These are phyloP conservation scores for Stomatorhinus ivindoensis DNA, from an alignment of 2,113 vertebrate species.

Conservation along the genomic window DNA sequence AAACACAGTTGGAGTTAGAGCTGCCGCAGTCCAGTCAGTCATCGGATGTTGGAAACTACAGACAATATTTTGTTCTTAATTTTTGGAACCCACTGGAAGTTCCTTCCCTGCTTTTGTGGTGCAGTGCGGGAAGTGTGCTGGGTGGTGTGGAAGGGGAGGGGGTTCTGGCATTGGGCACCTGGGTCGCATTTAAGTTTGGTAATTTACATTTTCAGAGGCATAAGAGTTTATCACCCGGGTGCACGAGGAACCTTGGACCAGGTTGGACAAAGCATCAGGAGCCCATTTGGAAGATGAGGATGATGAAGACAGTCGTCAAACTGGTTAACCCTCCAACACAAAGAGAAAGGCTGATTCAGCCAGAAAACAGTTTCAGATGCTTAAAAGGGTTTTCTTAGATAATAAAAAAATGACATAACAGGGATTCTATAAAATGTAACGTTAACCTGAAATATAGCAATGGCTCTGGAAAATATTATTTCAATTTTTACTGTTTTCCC, in stretches of 20 bases:
- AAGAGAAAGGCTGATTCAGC: not conserved
- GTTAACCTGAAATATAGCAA: constrained; percentile 2
- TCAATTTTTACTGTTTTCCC: constrained; percentile 3
- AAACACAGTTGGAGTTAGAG: not conserved
- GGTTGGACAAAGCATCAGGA: not conserved
- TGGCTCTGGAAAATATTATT: constrained; percentile 3
- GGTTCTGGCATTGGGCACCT: not conserved
- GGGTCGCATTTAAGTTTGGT: not conserved
- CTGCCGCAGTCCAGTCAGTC: not conserved
- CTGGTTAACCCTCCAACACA: not conserved
- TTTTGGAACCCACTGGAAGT: not conserved
- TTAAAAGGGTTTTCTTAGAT: not conserved
- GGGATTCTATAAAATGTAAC: not conserved
- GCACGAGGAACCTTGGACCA: not conserved
- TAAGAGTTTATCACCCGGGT: not conserved
- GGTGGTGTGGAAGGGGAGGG: not conserved
- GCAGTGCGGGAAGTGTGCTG: not conserved
- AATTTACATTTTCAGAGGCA: not conserved
- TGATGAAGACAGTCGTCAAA: not conserved
- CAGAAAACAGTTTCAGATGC: not conserved
- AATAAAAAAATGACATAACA: not conserved
- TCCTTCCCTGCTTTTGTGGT: not conserved
- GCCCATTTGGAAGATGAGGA: not conserved
- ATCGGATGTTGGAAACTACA: not conserved
- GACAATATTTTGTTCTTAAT: not conserved